Evolutionary conservation across 2,113 vertebrate genomes (phyloP).

Genomic region (Crotalus tigris): DNA sequence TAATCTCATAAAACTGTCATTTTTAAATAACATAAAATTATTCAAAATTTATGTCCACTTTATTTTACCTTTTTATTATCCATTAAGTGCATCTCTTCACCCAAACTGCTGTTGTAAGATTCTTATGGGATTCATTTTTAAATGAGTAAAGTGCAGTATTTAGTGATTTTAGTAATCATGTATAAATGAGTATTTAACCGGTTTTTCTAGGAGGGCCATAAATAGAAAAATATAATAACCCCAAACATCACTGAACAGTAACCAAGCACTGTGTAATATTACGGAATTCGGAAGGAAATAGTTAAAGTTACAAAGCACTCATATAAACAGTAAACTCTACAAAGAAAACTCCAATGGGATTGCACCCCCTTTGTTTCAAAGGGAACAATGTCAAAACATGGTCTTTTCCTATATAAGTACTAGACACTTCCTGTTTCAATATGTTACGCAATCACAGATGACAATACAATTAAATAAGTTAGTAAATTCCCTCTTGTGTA

Average conservation of each 20-base stretch:
- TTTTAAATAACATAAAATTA: neutral
- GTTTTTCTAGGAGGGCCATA: neutral
- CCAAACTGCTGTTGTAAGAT: neutral
- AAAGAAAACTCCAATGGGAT: neutral
- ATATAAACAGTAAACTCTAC: neutral
- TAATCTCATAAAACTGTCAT: neutral
- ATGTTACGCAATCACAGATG: neutral
- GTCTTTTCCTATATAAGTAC: neutral
- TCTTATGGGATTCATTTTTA: neutral
- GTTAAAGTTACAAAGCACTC: neutral
- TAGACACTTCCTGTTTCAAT: neutral
- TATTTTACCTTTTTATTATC: neutral
- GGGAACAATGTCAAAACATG: neutral
- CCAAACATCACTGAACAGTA: neutral
- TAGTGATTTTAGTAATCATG: neutral
- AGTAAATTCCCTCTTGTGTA: neutral
- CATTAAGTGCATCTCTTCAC: neutral
- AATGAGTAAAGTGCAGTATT: neutral
- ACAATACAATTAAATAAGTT: neutral
- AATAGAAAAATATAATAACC: neutral
- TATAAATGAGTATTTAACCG: neutral
- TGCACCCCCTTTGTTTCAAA: neutral
- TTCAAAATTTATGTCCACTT: neutral
- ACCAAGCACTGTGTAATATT: neutral
- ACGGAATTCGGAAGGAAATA: conserved; percentile 6